A percentile compares a stretch with the other conserved stretches of the same genome.
Evolutionary conservation across 2,797 vertebrate genomes (phyloP).

Genomic region (Aldrovandia affinis): DNA sequence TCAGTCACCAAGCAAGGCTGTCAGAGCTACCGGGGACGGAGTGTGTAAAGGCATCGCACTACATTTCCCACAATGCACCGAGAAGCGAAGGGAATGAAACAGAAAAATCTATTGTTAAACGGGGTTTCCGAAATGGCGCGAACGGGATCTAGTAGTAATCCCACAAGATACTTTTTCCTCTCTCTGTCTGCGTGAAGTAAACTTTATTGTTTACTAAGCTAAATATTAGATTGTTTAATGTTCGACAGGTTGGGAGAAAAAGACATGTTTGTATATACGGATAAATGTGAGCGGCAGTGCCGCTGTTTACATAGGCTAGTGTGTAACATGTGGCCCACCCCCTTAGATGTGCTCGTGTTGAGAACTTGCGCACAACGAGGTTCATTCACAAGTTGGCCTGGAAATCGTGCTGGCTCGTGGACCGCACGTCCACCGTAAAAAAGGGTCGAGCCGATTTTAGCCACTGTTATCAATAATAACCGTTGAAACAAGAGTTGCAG

Average conservation of each 20-base stretch:
- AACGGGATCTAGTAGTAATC: constrained; percentile 49
- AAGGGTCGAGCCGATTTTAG: not conserved
- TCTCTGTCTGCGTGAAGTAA: not conserved
- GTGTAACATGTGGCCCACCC: not conserved
- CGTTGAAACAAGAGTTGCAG: too few relatives aligned
- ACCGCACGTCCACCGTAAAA: not conserved
- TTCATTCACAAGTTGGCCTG: constrained; percentile 34
- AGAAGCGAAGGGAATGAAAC: constrained; percentile 20
- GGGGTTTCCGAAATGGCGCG: constrained; percentile 64
- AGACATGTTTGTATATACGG: not conserved
- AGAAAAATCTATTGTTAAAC: constrained; percentile 43
- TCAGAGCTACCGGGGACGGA: not conserved
- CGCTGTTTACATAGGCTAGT: constrained; percentile 10
- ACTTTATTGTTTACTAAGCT: not conserved
- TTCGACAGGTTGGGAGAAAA: not conserved
- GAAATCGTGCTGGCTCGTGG: too few relatives aligned
- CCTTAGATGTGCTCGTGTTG: not conserved
- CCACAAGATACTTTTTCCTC: not conserved
- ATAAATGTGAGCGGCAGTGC: not conserved
- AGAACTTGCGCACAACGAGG: not conserved
- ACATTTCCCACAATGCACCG: constrained; percentile 33
- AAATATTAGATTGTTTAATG: not conserved
- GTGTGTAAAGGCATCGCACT: constrained; percentile 16
- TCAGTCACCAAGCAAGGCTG: constrained; percentile 49
- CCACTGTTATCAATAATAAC: not conserved